Base-by-base conservation (phyloP, 2,888 invertebrate species). In the Parnassius glacialis region DNA sequence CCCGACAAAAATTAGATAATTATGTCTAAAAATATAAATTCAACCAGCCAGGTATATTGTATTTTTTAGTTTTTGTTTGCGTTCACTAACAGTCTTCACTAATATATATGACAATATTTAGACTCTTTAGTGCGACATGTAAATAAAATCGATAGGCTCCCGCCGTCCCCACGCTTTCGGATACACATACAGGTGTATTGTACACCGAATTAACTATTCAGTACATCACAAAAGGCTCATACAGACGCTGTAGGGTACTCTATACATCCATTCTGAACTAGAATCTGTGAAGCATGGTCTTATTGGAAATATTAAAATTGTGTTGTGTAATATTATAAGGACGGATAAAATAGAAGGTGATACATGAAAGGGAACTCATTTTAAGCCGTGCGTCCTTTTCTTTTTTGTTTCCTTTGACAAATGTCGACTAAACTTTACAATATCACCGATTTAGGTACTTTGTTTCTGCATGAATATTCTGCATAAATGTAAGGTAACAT, bases 171-270 rank as follows among this genome's bases (percentile, higher is more conserved):
- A 13, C n/a, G 51, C 51, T 13, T 44, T 48, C 51, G 47, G 52
- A 44, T 59, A 53, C 48, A 42, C 52, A 53, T 10, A 51, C 62
- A 62, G 62, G 62, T 62, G 62, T 58, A 62, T 62, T 62, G 58
- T 58, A 16, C 45, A 45, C 48, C 45, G 58, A 62, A 58, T 62
- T 62, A 62, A 62, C 53, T 51, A 62, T 62, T 62, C 54, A 58
- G 51, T 50, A 43, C 34, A 51, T 53, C 50, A 57, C 57, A 57
- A 57, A 43, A 48, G 57, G 25, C 45, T 52, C 57, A 48, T 34
- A 54, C 57, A 48, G 59, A 43, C 52, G 50, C 16, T 34, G 59
- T 47, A 16, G 44, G 9, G 52, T 52, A 45, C 55, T 41, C 59
- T 16, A 25, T 48, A 47, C 42, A 47, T 45, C 52, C 47, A 52